Base-by-base conservation (phyloP, 30 jellyfish, hydroid and myxozoan species). In the Aurelia sp. region DNA sequence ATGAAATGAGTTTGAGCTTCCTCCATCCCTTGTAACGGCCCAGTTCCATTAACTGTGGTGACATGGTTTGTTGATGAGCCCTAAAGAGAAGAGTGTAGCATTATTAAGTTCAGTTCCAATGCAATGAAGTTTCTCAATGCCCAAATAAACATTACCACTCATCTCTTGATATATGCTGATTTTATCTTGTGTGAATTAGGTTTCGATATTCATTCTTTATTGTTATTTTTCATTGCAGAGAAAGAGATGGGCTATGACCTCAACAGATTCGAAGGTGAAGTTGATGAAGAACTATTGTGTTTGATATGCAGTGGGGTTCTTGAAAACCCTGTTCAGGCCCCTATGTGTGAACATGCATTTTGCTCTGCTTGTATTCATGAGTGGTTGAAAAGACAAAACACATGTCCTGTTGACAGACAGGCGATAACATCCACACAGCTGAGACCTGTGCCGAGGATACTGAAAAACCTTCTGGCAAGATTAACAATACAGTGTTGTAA, bases 371-470 rank as follows among this genome's bases (percentile, higher is more conserved):
- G 99, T 58, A 94, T 94, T 18, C 92, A 83, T 8, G 99, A 94
- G 76, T 94, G 99, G 99, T 89, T 94, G 55, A 88, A 76, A 16
- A 88, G 91, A 40, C 99, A 94, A 81, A 81, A 75, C 83, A 87
- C 99, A 11, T 94, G 99, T 68, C 99, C 99, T 15, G 99, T 94
- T n/a, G 99, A 94, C 71, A 61, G 99, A 61, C 97, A 94, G 62
- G 86, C 74, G 6, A 94, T 94, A 6, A 94, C 97, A 1, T 50
- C 93, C 13, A 18, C 90, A 12, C 97, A 94, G 78, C 68, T 94
- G 60, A 91, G 84, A 75, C 95, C 96, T 16, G 99, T 94, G 22
- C 99, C 99, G 41, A 97, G 99, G 62, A 94, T 94, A 44, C 84
- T 94, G 18, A 94, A 81, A 79, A 94, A 94, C 90, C 96, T 94